Percentiles rank a stretch among this genome's conserved stretches.
These are phyloP conservation scores for Hoplodrina blanda DNA, from an alignment of 2,888 invertebrate genomes.

Conservation along the genomic window DNA sequence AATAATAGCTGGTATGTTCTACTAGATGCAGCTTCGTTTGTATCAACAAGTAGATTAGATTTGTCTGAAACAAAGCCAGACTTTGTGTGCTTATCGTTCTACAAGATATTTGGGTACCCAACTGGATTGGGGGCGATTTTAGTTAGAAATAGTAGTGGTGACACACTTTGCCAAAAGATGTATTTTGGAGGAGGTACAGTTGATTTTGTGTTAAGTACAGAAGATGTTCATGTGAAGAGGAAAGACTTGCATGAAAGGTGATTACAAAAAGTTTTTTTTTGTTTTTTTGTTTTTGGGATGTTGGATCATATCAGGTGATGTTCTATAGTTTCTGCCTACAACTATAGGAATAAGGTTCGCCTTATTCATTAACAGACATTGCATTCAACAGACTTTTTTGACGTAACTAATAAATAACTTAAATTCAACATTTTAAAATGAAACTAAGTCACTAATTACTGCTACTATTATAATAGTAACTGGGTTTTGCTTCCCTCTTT, in stretches of 20 bases:
- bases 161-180: conserved; percentile 91
- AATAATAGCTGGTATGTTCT: conserved; percentile 93
- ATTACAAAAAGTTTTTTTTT: conserved; percentile 7
- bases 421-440: too few species aligned
- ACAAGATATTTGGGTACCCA: conserved; percentile 98
- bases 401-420: too few species aligned
- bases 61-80: conserved; percentile 94
- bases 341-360: too few species aligned
- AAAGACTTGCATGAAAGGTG: conserved; percentile 93
- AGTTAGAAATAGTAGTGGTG: conserved; percentile 92
- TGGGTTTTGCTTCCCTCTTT: neutral
- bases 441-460: too few species aligned
- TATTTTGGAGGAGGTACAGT: conserved; percentile 99
- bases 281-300: neutral
- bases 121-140: conserved; percentile 98
- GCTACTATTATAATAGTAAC: too few species aligned
- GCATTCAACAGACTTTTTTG: too few species aligned
- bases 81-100: conserved; percentile 98
- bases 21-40: conserved; percentile 96
- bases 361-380: too few species aligned
- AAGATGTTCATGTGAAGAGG: conserved; percentile 93
- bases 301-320: neutral
- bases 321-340: neutral
- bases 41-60: conserved; percentile 94
- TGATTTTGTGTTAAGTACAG: conserved; percentile 94